Percentiles rank a stretch among this genome's conserved stretches.
Evolutionary conservation across 2,888 invertebrate species (phyloP).

Genomic region (Platycheirus rosarum): DNA sequence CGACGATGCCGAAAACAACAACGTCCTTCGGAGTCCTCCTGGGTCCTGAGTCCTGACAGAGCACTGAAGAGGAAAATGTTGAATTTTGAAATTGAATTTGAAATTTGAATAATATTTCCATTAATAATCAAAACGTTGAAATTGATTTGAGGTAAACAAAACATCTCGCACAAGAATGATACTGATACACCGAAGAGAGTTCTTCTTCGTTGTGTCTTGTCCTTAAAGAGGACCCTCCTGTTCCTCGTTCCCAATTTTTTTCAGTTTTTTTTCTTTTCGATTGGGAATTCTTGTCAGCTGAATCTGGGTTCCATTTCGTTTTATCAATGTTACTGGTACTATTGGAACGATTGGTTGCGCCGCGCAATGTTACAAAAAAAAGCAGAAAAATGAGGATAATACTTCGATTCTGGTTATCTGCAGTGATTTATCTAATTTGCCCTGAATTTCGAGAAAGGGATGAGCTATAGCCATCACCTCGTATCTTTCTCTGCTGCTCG

Average conservation of each 20-base stretch:
- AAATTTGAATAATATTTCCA: conserved; percentile 74
- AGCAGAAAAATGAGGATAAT: conserved; percentile 52
- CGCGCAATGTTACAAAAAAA: background rate
- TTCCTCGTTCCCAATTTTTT: conserved; percentile 6
- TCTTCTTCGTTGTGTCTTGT: conserved; percentile 12
- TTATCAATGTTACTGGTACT: conserved; percentile 39
- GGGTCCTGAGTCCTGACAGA: conserved; percentile 6
- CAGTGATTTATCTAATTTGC: conserved; percentile 70
- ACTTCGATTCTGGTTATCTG: conserved; percentile 65
- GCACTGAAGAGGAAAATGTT: conserved; percentile 42
- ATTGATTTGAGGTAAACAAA: conserved; percentile 74
- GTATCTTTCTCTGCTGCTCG: no score
- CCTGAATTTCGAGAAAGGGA: conserved; percentile 28
- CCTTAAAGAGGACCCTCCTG: conserved; percentile 12
- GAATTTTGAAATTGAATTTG: conserved; percentile 68
- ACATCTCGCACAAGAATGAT: conserved; percentile 47
- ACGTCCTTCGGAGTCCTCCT: no score
- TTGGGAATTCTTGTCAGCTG: conserved; percentile 38
- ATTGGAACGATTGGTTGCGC: background rate
- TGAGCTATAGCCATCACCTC: background rate
- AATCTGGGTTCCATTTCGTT: conserved; percentile 35
- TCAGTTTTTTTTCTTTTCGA: background rate
- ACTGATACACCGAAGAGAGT: conserved; percentile 41
- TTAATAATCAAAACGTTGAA: conserved; percentile 73
- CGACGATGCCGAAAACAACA: background rate